Percentiles rank a stretch among this genome's conserved stretches.
Conservation (phyloP, 2,888 invertebrate species). For the Megamerina dolium region DNA sequence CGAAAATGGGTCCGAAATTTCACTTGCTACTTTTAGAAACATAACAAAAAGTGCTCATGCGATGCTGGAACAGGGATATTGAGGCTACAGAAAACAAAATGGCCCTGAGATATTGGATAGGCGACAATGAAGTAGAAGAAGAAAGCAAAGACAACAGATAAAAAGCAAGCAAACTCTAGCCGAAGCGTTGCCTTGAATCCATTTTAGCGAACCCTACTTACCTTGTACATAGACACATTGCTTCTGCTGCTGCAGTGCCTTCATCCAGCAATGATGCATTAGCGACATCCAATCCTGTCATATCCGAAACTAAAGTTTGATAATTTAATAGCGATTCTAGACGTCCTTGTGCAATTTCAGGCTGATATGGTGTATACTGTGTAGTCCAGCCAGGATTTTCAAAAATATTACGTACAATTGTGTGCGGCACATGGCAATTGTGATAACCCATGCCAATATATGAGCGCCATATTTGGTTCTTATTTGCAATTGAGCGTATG, state of each 20-base stretch:
- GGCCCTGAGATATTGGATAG: too few species aligned
- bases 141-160: too few species aligned
- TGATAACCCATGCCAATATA: slow-evolving; percentile 99
- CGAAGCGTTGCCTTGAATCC: too few species aligned
- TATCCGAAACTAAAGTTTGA: slow-evolving; percentile 93
- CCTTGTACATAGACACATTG: slow-evolving; percentile 83
- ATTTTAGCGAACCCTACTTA: slow-evolving; percentile 34
- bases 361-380: slow-evolving; percentile 97
- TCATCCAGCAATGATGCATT: slow-evolving; percentile 94
- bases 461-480: slow-evolving; percentile 89
- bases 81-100: too few species aligned
- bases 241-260: slow-evolving; percentile 97
- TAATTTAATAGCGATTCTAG: slow-evolving; percentile 93
- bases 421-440: slow-evolving; percentile 92
- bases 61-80: too few species aligned
- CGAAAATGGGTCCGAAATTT: too few species aligned
- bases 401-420: slow-evolving; percentile 93
- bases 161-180: too few species aligned
- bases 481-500: slow-evolving; percentile 70
- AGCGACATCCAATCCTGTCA: slow-evolving; percentile 92
- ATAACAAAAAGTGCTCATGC: too few species aligned
- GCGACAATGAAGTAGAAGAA: too few species aligned
- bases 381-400: slow-evolving; percentile 99
- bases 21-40: too few species aligned
- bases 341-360: slow-evolving; percentile 95